Base-by-base conservation (phyloP, 1,140 invertebrate species). In the Mycetomoellerius zeteki region DNA sequence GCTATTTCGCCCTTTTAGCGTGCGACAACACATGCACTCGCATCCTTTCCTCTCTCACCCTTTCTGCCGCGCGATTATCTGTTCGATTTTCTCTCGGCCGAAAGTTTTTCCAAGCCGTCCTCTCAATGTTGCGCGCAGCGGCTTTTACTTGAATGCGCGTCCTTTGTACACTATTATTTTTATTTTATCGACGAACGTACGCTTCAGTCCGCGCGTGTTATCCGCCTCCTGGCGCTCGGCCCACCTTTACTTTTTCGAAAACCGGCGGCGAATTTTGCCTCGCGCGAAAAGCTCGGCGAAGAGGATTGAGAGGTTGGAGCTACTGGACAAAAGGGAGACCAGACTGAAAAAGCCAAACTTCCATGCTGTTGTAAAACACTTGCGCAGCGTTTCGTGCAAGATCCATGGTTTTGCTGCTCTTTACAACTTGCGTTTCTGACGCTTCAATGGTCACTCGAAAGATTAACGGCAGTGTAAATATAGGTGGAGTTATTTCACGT, bases 141-240 rank as follows among this genome's bases (percentile, higher is more conserved):
- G 30, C 21, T 24, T 85, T 80, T 69, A 54, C 62, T n/a, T 54
- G 21, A 71, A 81, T 8, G 19, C 52, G 30, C 33, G 37, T 60
- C 50, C 52, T 54, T 84, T 76, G 33, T 73, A 64, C 50, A 27
- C 19, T n/a, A 21, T 67, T 84, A 73, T 67, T 86, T 76, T 71
- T 76, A 50, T 62, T 58, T 69, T 69, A 69, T 69, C 69, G 85
- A 30, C 76, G 27, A 50, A 69, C 19, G 21, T 24, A 37, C 54
- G 19, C 43, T n/a, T 8, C 67, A 16, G 43, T 14, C n/a, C 64
- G 52, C 80, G 19, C 24, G 76, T 50, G 47, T 33, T 78, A 47
- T 64, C 4, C 76, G 19, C 62, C 64, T 43, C 47, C 14, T 37
- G 77, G 54, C 21, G 33, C 14, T 24, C 19, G 56, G 19, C 10